These are phyloP conservation scores for Aythya baeri DNA, from an alignment of 2,113 vertebrate genomes.

Conservation along the genomic window DNA sequence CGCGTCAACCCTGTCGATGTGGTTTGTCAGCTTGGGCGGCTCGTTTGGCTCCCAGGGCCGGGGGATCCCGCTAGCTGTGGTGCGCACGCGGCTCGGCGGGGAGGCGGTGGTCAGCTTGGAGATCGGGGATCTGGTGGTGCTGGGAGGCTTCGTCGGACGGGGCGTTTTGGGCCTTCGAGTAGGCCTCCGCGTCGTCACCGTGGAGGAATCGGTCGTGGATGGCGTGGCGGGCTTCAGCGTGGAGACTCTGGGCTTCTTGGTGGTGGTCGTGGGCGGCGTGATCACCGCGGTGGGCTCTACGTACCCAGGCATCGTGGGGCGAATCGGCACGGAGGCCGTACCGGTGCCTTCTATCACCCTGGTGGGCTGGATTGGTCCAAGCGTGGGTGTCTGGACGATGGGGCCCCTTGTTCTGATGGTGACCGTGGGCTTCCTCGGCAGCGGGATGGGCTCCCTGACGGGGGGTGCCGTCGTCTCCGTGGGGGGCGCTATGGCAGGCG, in stretches of 20 bases:
- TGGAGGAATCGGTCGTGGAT: conserved; percentile 80
- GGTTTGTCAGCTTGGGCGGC: conserved; percentile 87
- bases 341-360: conserved; percentile 85
- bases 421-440: conserved; percentile 88
- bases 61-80: conserved; percentile 77
- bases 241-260: conserved; percentile 85
- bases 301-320: conserved; percentile 86
- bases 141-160: conserved; percentile 70
- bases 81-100: conserved; percentile 78
- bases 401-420: conserved; percentile 90
- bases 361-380: conserved; percentile 90
- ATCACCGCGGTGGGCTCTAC: conserved; percentile 87
- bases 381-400: conserved; percentile 90
- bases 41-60: conserved; percentile 80
- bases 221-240: conserved; percentile 79
- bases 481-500: conserved; percentile 88
- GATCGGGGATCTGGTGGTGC: conserved; percentile 81
- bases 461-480: conserved; percentile 87
- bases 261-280: conserved; percentile 85
- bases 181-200: conserved; percentile 78
- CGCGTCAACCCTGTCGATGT: conserved; percentile 90
- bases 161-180: conserved; percentile 85
- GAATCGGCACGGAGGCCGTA: conserved; percentile 80
- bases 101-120: conserved; percentile 85
- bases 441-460: conserved; percentile 87